Conservation (phyloP, 2,888 invertebrate genomes). For the Artemia sinica region DNA sequence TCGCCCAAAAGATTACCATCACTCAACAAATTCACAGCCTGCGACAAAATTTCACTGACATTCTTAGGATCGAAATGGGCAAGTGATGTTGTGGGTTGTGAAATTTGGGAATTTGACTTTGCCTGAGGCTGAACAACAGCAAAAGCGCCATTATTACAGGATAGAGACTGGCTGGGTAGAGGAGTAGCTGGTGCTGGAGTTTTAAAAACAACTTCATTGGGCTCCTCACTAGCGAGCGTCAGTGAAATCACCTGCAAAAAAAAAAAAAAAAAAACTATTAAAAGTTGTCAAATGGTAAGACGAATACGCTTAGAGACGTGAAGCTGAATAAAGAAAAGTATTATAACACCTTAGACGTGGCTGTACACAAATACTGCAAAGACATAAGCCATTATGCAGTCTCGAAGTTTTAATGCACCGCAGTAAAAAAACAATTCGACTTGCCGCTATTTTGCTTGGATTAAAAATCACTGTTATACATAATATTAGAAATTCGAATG, state of each 20-base stretch:
- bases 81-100: neutral
- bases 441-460: too few relatives aligned
- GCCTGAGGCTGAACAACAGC: slow-evolving; percentile 12
- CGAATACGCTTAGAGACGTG: slow-evolving; percentile 13
- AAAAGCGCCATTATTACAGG: slow-evolving; percentile 20
- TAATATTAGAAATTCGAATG: too few relatives aligned
- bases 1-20: slow-evolving; percentile 15
- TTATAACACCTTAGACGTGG: too few relatives aligned
- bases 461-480: too few relatives aligned
- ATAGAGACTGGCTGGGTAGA: slow-evolving; percentile 16
- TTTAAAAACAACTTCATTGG: slow-evolving; percentile 50
- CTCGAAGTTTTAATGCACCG: too few relatives aligned
- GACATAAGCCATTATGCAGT: too few relatives aligned
- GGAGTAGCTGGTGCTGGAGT: slow-evolving; percentile 33
- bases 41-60: slow-evolving; percentile 20
- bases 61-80: slow-evolving; percentile 10
- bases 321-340: neutral
- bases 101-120: neutral
- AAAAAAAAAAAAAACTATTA: slow-evolving; percentile 16
- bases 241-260: slow-evolving; percentile 40
- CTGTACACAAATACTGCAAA: too few relatives aligned
- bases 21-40: slow-evolving; percentile 6
- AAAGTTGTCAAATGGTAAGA: neutral
- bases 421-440: too few relatives aligned
- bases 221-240: slow-evolving; percentile 45